Evolutionary conservation across 2,797 vertebrate genomes (phyloP), one percentile per base, ranked within the genome.

Genomic region (Sebastes baramenuke): DNA sequence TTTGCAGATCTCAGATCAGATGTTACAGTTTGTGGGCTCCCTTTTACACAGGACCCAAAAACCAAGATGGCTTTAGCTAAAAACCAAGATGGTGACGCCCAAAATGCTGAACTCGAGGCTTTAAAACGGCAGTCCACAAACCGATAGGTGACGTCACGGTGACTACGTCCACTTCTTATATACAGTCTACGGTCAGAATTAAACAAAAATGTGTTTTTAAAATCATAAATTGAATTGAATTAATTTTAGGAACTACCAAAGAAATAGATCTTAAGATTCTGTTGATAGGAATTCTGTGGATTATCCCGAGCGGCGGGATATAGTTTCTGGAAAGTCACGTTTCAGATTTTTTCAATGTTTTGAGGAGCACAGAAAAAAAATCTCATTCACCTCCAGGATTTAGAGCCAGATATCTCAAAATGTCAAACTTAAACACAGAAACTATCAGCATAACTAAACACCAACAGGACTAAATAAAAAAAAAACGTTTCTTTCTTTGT

Each of bases 11-110:
- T 18, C 42, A 18, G 14, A 46, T 46, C 14, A 38, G 36, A 38
- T 0, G 5, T 16, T 3, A 46, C 14, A 46, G 14, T 46, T 46
- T 46, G 14, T 16, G 13, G 42, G 42, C 38, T 42, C 38, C 14
- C 38, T 42, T 42, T 16, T 42, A 16, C 13, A 42, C 38, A 42
- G 38, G 38, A 42, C 38, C 38, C 6, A 7, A 42, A 38, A 42
- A 42, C 14, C 0, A 42, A 42, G 38, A 42, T 38, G 1, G 36
- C 12, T 38, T 38, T 12, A 38, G 36, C 36, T 38, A 38, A 14
- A 38, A 38, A 38, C 1, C 12, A 38, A 38, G 36, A 38, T 0
- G 0, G 10, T 0, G 0, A 38, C 2, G 36, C 36, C 36, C 13
- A 38, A 38, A 14, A 38, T 38, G 36, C 36, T 38, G 36, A 38